Conservation (phyloP, 2,888 invertebrate genomes). For the Drosophila tripunctata region DNA sequence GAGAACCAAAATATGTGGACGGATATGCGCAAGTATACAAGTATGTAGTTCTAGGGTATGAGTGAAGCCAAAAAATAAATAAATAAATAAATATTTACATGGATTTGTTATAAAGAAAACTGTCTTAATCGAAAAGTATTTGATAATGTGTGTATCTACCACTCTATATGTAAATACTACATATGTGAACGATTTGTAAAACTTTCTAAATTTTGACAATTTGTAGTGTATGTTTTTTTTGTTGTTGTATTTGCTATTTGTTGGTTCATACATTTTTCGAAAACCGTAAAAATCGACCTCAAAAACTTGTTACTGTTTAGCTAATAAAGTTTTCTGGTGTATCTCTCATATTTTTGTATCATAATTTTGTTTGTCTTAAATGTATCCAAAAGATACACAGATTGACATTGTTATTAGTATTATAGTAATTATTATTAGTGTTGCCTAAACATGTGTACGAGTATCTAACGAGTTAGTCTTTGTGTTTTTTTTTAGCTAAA, state of each 20-base stretch:
- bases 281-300: slow-evolving; percentile 82
- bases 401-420: slow-evolving; percentile 20
- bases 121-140: slow-evolving; percentile 19
- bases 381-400: slow-evolving; percentile 19
- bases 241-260: slow-evolving; percentile 35
- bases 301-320: slow-evolving; percentile 75
- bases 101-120: slow-evolving; percentile 18
- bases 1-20: slow-evolving; percentile 70
- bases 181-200: slow-evolving; percentile 63
- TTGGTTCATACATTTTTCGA: slow-evolving; percentile 70
- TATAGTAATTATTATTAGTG: too few relatives aligned
- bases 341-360: slow-evolving; percentile 27
- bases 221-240: slow-evolving; percentile 30
- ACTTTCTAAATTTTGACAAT: slow-evolving; percentile 67
- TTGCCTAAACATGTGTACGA: slow-evolving; percentile 12
- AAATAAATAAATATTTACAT: slow-evolving; percentile 38
- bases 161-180: slow-evolving; percentile 3
- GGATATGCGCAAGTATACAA: slow-evolving; percentile 73
- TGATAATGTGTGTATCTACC: slow-evolving; percentile 3
- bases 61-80: not conserved
- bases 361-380: not conserved
- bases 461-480: slow-evolving; percentile 39
- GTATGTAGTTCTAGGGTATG: slow-evolving; percentile 41
- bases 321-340: slow-evolving; percentile 62
- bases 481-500: slow-evolving; percentile 3